A percentile compares a stretch with the other conserved stretches of the same genome.
Conservation (phyloP, 2,797 vertebrate species). For the Micropoecilia bifurca region DNA sequence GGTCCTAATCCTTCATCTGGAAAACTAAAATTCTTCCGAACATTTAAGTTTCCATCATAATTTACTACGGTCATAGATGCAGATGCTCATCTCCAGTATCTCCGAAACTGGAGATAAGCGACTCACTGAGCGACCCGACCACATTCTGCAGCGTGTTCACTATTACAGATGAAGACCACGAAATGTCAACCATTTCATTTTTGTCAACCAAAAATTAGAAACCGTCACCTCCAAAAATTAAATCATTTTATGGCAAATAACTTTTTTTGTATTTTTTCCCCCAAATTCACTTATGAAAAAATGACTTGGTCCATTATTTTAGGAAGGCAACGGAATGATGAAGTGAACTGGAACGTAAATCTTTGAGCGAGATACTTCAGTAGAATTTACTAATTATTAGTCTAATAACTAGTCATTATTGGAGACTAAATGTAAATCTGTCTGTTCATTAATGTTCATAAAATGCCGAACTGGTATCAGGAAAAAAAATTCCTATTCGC, state of each 20-base stretch:
- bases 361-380: neutral
- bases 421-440: neutral
- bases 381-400: neutral
- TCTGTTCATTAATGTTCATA: neutral
- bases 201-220: neutral
- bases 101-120: neutral
- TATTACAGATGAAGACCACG: neutral
- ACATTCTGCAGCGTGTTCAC: neutral
- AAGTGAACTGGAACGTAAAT: neutral
- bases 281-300: too few species aligned
- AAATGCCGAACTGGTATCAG: neutral
- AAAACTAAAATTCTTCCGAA: neutral
- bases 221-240: too few species aligned
- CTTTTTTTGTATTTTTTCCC: too few species aligned
- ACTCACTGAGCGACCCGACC: neutral
- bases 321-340: too few species aligned
- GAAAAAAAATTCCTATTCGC: neutral
- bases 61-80: neutral
- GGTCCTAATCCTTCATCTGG: neutral
- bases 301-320: too few species aligned
- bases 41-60: neutral
- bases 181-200: neutral
- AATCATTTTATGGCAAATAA: too few species aligned
- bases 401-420: too few species aligned
- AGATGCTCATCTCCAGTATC: too few species aligned